Base-by-base conservation (phyloP, 2,797 vertebrate genomes). In the Sebastes cheni region DNA sequence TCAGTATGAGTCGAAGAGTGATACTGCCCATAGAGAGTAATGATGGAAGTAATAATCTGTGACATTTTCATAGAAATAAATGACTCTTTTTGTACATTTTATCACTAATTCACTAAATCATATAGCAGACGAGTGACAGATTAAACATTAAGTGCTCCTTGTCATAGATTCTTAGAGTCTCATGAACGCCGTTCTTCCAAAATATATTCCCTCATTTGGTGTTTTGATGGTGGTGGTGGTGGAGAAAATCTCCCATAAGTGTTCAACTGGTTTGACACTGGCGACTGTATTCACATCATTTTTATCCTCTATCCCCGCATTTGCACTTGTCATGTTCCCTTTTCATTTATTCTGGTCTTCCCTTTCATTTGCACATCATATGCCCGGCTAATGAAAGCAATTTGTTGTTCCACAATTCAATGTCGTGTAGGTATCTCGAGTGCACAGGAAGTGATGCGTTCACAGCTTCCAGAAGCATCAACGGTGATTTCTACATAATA, bases 51-150 rank as follows among this genome's bases (percentile, higher is more conserved):
- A 76, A 80, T 68, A 34, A 68, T 79, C 22, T 42, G 55, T 73
- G 72, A 67, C 58, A 82, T 86, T 85, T 82, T 77, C 29, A 77
- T 29, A 65, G 25, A 59, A 50, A 50, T 50, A 50, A 50, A 50
- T 50, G 16, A 20, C 18, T 50, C 7, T 20, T 20, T 50, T 50
- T 50, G 46, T 50, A 50, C 46, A 20, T 50, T 50, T 50, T 20
- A 50, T 54, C 20, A 22, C 50, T n/a, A 54, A 54, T 54, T 54
- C 20, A 54, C 50, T n/a, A 54, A 54, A 54, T 54, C 20, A 54
- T 54, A 54, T 9, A 22, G n/a, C 20, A 22, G 20, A 54, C 2
- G 9, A 20, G 4, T 50, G 46, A 50, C 46, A 50, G 7, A 50
- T 50, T 50, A 50, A 61, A 20, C 61, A 72, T 56, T 29, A 18